A percentile compares a stretch with the other conserved stretches of the same genome.
Evolutionary conservation across 1,140 invertebrate genomes (phyloP).

Genomic region (Temnothorax nylanderi): DNA sequence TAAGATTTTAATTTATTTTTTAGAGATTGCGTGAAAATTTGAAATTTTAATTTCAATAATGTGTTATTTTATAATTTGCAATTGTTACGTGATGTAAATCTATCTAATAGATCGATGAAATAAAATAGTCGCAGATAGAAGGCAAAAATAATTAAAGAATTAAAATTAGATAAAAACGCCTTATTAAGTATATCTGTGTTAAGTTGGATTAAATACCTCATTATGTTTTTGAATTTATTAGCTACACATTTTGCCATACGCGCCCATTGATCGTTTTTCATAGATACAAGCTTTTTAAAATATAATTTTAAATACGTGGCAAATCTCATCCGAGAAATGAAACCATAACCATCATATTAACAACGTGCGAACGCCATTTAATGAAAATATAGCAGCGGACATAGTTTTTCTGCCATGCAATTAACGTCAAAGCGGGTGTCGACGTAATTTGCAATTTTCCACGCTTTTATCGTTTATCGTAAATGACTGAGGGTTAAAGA

Average conservation of each 20-base stretch:
- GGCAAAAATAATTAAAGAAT: background rate
- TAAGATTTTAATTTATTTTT: too few relatives aligned
- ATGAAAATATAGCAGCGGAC: conserved; percentile 60
- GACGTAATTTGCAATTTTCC: conserved; percentile 58
- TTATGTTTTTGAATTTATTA: background rate
- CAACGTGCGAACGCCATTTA: conserved; percentile 45
- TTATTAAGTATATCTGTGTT: background rate
- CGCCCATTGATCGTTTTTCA: conserved; percentile 8
- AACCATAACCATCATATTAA: conserved; percentile 40
- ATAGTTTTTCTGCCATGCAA: conserved; percentile 50
- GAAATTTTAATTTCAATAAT: background rate
- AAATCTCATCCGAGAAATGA: conserved; percentile 45
- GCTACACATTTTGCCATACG: background rate
- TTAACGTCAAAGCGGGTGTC: conserved; percentile 59
- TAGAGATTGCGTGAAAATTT: background rate
- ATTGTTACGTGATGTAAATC: background rate
- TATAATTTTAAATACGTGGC: conserved; percentile 46
- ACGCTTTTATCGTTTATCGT: conserved; percentile 59
- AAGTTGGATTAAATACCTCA: background rate
- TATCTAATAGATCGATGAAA: background rate
- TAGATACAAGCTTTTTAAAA: conserved; percentile 34
- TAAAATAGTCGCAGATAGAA: background rate
- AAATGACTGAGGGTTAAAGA: conserved; percentile 56
- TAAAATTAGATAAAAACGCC: background rate
- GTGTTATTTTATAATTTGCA: background rate